Percentiles rank a stretch among this genome's conserved stretches.
Conservation (phyloP, 2,797 vertebrate species). For the Lepilemur ruficaudatus region DNA sequence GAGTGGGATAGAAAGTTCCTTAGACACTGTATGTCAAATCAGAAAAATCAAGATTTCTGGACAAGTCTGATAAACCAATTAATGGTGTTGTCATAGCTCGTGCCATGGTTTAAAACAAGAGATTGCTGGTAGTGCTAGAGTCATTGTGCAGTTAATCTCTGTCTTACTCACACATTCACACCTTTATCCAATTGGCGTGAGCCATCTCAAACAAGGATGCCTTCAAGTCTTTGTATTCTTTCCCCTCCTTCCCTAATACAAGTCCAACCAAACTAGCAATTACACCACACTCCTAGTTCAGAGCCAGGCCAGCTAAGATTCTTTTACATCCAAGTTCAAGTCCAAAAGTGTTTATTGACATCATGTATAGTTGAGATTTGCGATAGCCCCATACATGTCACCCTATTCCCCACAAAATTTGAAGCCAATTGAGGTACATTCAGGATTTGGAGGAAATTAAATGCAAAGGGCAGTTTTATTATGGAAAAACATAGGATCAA, state of each 20-base stretch:
- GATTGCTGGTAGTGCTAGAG: fast-evolving
- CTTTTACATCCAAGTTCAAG: background rate
- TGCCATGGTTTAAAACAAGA: background rate
- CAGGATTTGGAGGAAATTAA: background rate
- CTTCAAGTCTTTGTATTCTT: background rate
- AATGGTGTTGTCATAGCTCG: background rate
- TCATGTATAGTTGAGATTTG: background rate
- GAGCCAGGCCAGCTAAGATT: background rate
- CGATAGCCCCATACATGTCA: background rate
- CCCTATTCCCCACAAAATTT: background rate
- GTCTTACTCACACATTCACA: background rate
- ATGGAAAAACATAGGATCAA: background rate
- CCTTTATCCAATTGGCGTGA: background rate
- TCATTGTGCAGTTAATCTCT: background rate
- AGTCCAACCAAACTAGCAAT: background rate
- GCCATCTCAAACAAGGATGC: background rate
- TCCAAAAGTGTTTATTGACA: background rate
- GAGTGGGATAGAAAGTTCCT: background rate
- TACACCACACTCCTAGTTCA: background rate
- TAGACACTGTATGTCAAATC: background rate
- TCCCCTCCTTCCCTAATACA: background rate
- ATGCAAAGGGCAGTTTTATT: background rate
- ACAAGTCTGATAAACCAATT: background rate
- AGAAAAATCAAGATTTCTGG: background rate
- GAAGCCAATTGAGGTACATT: background rate